phyloP scores from a whole-genome alignment of 2,888 invertebrate species.

The Nomada hirtipes region DNA sequence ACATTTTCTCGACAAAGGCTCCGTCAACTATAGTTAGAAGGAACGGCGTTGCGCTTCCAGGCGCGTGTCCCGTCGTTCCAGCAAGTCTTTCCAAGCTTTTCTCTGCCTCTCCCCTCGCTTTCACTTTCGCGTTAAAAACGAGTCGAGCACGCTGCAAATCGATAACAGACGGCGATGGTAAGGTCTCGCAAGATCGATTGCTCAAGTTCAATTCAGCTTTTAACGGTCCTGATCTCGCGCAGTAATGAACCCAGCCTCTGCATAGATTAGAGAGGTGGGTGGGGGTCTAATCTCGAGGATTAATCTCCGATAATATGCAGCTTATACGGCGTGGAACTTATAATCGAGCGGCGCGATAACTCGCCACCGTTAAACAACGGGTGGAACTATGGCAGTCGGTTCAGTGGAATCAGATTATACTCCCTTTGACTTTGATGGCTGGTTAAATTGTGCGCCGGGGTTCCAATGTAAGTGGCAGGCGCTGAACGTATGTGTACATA shows the following conservation, averaged over 20 bases:
- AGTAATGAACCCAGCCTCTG: not conserved
- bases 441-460: constrained; percentile 30
- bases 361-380: constrained; percentile 14
- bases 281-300: constrained; percentile 13
- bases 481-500: constrained; percentile 28
- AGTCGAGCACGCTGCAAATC: constrained; percentile 48
- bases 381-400: not conserved
- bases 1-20: not conserved
- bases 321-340: constrained; percentile 9
- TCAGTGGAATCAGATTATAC: constrained; percentile 43
- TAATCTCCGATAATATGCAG: constrained; percentile 26
- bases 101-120: constrained; percentile 38
- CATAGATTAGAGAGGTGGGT: not conserved
- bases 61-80: not conserved
- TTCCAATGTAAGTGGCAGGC: constrained; percentile 18
- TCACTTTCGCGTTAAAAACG: constrained; percentile 58
- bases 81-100: constrained; percentile 33
- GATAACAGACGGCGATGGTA: constrained; percentile 28
- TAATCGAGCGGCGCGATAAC: constrained; percentile 14
- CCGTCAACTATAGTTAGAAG: not conserved
- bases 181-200: constrained; percentile 6
- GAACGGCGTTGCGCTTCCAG: not conserved
- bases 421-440: constrained; percentile 40
- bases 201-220: not conserved
- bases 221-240: not conserved